phyloP scores from a whole-genome alignment of 2,888 invertebrate genomes.

The Aproaerema taeniolella region DNA sequence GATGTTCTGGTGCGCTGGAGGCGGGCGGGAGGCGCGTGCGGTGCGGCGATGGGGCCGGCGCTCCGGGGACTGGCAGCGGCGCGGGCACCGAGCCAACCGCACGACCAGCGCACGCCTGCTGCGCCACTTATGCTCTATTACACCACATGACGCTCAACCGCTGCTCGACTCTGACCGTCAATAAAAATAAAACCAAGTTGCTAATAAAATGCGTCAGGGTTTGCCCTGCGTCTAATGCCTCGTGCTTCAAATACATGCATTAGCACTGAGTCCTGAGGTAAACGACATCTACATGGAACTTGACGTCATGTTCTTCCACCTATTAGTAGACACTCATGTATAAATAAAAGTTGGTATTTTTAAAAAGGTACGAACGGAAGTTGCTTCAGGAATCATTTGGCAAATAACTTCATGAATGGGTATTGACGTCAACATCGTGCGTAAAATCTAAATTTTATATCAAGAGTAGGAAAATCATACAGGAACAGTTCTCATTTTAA shows the following conservation, averaged over 20 bases:
- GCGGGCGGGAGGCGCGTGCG: conserved; percentile 21
- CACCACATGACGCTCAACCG: conserved; percentile 48
- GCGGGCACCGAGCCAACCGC: conserved; percentile 67
- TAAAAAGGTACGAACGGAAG: conserved; percentile 28
- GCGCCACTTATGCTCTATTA: conserved; percentile 61
- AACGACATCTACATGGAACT: too few relatives aligned
- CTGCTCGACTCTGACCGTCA: conserved; percentile 35
- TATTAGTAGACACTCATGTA: too few relatives aligned
- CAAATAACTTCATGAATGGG: conserved; percentile 62
- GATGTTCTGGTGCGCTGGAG: conserved; percentile 14
- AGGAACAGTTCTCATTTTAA: too few relatives aligned
- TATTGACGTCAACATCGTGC: conserved; percentile 60
- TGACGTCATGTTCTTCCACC: too few relatives aligned
- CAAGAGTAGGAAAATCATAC: too few relatives aligned
- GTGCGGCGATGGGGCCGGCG: conserved; percentile 58
- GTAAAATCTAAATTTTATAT: too few relatives aligned
- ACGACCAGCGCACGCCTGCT: conserved; percentile 37
- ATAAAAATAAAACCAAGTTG: conserved; percentile 57
- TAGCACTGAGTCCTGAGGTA: too few relatives aligned
- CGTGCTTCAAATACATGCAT: conserved; percentile 28
- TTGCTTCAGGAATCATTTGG: conserved; percentile 27
- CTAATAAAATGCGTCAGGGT: conserved; percentile 40
- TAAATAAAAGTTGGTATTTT: too few relatives aligned
- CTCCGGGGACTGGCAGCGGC: conserved; percentile 65
- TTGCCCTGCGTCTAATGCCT: conserved; percentile 25